These are phyloP conservation scores for Notocelia uddmanniana DNA, from an alignment of 2,888 invertebrate species.

Conservation along the genomic window DNA sequence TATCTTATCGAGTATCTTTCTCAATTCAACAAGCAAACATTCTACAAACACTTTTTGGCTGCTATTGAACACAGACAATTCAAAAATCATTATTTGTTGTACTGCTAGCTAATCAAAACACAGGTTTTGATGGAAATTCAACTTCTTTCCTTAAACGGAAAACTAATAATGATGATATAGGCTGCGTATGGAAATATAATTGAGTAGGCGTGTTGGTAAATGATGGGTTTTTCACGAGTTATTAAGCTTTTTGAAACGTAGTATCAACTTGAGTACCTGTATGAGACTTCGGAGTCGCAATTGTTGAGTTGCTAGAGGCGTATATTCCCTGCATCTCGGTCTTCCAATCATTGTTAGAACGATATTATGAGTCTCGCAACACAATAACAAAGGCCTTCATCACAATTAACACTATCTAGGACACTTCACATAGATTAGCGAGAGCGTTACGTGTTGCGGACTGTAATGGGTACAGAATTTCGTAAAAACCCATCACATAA, in stretches of 20 bases:
- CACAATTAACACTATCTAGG: background rate
- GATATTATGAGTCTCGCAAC: conserved; percentile 47
- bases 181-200: background rate
- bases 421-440: background rate
- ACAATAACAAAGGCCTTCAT: conserved; percentile 45
- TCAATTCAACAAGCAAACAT: background rate
- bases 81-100: background rate
- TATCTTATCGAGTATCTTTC: background rate
- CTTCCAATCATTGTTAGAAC: conserved; percentile 82
- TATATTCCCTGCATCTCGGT: conserved; percentile 92
- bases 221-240: background rate
- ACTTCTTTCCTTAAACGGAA: conserved; percentile 3
- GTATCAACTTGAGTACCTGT: conserved; percentile 82
- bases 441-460: background rate
- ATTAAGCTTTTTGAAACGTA: conserved; percentile 7
- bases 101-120: background rate
- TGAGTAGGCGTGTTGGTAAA: conserved; percentile 74
- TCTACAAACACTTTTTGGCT: background rate
- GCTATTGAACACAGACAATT: background rate
- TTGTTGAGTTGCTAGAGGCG: conserved; percentile 94
- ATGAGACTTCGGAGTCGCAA: conserved; percentile 92
- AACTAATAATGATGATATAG: background rate
- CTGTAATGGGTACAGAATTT: background rate
- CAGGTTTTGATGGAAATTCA: background rate
- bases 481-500: background rate